These are phyloP conservation scores for Pseudorasbora parva DNA, from an alignment of 2,113 vertebrate genomes.

Conservation along the genomic window DNA sequence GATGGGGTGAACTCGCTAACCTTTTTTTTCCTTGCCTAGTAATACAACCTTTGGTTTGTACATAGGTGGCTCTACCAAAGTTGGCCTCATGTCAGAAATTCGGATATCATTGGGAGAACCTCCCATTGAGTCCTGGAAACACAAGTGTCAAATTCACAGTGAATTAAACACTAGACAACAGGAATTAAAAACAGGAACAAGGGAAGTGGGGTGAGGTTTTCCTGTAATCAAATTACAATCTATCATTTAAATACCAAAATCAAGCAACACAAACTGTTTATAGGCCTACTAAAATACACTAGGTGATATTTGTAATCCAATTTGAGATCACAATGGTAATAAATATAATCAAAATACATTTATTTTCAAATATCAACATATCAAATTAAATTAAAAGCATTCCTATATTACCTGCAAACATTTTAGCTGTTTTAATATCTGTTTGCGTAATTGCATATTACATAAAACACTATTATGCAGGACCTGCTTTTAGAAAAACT, in stretches of 20 bases:
- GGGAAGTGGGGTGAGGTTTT: neutral
- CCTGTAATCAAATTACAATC: neutral
- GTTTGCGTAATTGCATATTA: constrained; percentile 12
- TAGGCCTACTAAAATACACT: neutral
- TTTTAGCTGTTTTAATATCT: neutral
- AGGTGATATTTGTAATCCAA: neutral
- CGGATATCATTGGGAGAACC: constrained; percentile 96
- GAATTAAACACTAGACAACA: constrained; percentile 17
- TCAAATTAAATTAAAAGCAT: neutral
- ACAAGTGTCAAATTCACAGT: constrained; percentile 48
- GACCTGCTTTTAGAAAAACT: neutral
- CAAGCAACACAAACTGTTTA: neutral
- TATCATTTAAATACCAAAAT: neutral
- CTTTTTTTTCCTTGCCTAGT: constrained; percentile 98
- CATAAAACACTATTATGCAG: neutral
- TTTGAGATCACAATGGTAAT: neutral
- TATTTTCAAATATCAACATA: neutral
- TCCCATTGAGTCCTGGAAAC: constrained; percentile 90
- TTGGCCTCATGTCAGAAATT: constrained; percentile 96
- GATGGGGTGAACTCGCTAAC: constrained; percentile 63
- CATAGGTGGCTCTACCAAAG: constrained; percentile 93
- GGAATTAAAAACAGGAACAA: neutral
- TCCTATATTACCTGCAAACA: neutral
- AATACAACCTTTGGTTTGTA: constrained; percentile 98
- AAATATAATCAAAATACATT: neutral